These are phyloP conservation scores for Nezara viridula DNA, from an alignment of 2,888 invertebrate genomes.

Conservation along the genomic window DNA sequence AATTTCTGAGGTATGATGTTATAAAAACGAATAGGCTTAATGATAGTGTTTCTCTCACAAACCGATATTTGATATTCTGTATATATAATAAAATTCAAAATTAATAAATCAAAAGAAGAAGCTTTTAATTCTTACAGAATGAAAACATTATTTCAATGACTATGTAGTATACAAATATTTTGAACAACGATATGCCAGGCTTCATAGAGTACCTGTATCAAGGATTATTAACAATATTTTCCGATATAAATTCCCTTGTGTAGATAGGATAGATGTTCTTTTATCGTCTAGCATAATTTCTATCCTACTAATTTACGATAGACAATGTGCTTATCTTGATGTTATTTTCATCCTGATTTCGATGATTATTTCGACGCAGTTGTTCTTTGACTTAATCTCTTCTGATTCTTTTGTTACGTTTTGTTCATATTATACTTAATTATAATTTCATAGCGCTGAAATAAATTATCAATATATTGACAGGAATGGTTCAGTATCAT, in stretches of 20 bases:
- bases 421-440: neutral
- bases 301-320: constrained; percentile 3
- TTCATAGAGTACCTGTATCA: no score
- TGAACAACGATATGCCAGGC: no score
- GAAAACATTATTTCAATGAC: no score
- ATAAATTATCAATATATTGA: neutral
- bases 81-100: no score
- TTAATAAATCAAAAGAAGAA: no score
- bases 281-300: neutral
- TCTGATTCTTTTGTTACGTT: neutral
- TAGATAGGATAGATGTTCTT: neutral
- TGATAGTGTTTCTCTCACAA: no score
- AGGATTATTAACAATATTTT: no score
- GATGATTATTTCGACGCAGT: neutral
- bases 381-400: neutral
- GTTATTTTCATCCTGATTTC: neutral
- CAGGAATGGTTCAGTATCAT: neutral
- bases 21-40: no score
- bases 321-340: constrained; percentile 4
- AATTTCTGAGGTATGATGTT: no score
- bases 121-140: no score
- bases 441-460: neutral
- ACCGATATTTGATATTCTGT: no score
- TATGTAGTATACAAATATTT: no score
- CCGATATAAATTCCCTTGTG: neutral